Evolutionary conservation across 2,797 vertebrate genomes (phyloP).

Genomic region (Parauchenoglanis punctatus): DNA sequence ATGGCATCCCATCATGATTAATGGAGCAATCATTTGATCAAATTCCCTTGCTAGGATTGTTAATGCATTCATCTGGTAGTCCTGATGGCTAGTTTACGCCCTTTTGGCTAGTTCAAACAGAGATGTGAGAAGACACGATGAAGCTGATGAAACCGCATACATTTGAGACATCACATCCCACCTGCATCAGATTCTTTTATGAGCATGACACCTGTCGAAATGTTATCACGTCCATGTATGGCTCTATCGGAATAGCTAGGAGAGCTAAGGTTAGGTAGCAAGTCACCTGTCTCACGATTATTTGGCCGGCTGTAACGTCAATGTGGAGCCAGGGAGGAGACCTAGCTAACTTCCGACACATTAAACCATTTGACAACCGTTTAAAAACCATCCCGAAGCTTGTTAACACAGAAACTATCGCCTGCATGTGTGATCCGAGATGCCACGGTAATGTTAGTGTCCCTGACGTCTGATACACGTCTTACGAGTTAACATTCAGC

Average conservation of each 20-base stretch:
- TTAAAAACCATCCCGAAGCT: neutral
- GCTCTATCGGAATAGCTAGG: neutral
- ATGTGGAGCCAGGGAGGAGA: neutral
- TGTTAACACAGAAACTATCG: neutral
- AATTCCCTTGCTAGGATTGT: too few species aligned
- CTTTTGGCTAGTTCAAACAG: slow-evolving; percentile 6
- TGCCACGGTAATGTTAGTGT: neutral
- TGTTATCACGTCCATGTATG: neutral
- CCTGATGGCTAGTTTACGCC: slow-evolving; percentile 53
- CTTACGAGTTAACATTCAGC: neutral
- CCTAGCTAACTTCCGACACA: neutral
- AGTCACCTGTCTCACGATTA: slow-evolving; percentile 29
- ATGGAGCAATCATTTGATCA: neutral
- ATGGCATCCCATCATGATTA: neutral
- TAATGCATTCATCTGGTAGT: neutral
- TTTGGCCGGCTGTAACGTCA: neutral
- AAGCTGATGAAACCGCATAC: neutral
- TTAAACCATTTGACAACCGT: neutral
- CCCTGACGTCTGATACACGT: neutral
- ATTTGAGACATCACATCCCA: neutral
- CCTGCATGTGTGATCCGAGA: neutral
- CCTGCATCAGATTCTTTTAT: neutral
- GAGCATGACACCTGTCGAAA: neutral
- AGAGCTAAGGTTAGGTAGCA: slow-evolving; percentile 14
- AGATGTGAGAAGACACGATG: neutral